A percentile compares a stretch with the other conserved stretches of the same genome.
Evolutionary conservation across 2,113 vertebrate genomes (phyloP).

Genomic region (Sturnus vulgaris): DNA sequence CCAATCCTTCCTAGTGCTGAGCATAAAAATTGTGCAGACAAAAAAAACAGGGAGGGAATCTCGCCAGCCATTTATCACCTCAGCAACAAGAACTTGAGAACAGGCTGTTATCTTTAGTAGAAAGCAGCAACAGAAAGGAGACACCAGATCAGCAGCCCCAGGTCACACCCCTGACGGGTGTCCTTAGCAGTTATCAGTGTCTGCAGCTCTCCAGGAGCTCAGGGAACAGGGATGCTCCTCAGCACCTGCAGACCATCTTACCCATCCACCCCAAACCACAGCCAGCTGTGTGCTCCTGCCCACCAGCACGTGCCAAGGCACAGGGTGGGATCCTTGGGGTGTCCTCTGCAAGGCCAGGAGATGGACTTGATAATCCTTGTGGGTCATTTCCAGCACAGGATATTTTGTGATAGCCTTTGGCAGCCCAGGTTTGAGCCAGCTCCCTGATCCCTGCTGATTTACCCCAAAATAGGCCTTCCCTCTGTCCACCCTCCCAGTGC

Average conservation of each 20-base stretch:
- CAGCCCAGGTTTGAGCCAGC: neutral
- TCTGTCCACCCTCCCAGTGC: neutral
- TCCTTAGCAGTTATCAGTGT: neutral
- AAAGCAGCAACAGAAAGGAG: slow-evolving; percentile 1
- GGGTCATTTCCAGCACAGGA: neutral
- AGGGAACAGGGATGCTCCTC: neutral
- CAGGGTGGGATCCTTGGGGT: neutral
- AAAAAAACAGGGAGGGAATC: neutral
- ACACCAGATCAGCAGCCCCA: neutral
- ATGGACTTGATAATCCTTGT: neutral
- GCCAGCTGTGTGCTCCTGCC: neutral
- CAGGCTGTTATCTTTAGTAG: neutral
- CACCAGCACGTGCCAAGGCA: neutral
- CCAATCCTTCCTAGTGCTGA: neutral
- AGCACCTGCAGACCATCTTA: neutral
- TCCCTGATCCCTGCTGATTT: neutral
- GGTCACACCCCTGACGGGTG: neutral
- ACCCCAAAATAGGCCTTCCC: neutral
- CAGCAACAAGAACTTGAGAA: neutral
- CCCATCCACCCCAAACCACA: neutral
- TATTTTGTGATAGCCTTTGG: neutral
- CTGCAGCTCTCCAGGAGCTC: slow-evolving; percentile 20
- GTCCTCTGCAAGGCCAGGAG: neutral
- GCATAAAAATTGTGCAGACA: neutral
- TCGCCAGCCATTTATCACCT: neutral